These are phyloP conservation scores for Crenuchus spilurus DNA, from an alignment of 2,797 vertebrate species.

Conservation along the genomic window DNA sequence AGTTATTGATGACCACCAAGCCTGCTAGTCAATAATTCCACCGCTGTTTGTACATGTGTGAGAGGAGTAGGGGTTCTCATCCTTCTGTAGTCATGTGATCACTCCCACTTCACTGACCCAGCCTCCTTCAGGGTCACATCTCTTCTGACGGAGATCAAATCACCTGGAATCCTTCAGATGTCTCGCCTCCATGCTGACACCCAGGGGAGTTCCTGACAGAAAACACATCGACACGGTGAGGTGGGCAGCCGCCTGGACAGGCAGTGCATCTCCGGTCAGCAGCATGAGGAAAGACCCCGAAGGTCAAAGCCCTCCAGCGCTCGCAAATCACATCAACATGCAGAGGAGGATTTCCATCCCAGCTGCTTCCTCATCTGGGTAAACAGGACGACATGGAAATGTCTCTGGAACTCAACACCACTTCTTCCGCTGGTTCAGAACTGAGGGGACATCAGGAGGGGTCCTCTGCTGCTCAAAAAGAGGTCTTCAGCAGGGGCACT, in stretches of 20 bases:
- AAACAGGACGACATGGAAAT: constrained; percentile 43
- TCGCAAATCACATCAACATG: constrained; percentile 52
- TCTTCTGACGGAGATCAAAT: constrained; percentile 52
- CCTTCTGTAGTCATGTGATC: constrained; percentile 26
- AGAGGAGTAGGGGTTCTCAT: neutral
- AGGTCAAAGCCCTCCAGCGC: constrained; percentile 52
- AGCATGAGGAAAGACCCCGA: constrained; percentile 35
- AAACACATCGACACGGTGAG: constrained; percentile 3
- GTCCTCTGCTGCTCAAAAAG: constrained; percentile 16
- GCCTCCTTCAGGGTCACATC: constrained; percentile 25
- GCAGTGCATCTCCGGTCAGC: constrained; percentile 20
- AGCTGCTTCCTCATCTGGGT: constrained; percentile 52
- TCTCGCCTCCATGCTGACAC: constrained; percentile 41
- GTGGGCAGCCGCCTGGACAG: neutral
- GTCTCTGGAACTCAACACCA: constrained; percentile 30
- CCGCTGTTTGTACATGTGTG: constrained; percentile 8
- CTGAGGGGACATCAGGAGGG: constrained; percentile 19
- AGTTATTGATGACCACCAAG: neutral
- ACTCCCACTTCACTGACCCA: constrained; percentile 37
- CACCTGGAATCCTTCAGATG: constrained; percentile 52
- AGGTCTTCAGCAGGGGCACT: constrained; percentile 12
- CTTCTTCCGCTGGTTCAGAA: constrained; percentile 36
- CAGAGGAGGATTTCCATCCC: constrained; percentile 51
- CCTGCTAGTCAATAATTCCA: neutral
- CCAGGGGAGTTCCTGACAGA: constrained; percentile 43